Evolutionary conservation across 35 echinoderm and acorn worm genomes (phyloP).

Genomic region (Ophiothrix spiculata): DNA sequence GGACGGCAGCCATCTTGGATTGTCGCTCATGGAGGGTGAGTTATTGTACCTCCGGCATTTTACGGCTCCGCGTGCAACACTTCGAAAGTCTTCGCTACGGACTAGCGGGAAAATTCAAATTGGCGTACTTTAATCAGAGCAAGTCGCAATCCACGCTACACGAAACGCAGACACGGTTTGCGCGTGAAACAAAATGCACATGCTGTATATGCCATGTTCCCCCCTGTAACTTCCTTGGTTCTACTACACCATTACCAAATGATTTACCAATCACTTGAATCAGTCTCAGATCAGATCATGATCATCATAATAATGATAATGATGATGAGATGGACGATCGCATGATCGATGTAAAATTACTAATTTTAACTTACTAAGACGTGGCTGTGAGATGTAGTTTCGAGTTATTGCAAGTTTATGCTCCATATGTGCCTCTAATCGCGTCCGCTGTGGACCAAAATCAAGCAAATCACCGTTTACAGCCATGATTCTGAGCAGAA

Average conservation of each 20-base stretch:
- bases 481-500: not conserved
- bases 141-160: too few relatives aligned
- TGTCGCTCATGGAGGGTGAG: too few relatives aligned
- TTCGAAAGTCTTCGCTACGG: too few relatives aligned
- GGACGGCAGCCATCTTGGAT: too few relatives aligned
- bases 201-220: not conserved
- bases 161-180: too few relatives aligned
- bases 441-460: constrained; percentile 31
- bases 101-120: too few relatives aligned
- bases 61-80: too few relatives aligned
- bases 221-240: not conserved
- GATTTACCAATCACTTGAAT: not conserved
- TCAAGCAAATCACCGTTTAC: not conserved
- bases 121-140: too few relatives aligned
- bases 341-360: not conserved
- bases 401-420: constrained; percentile 85
- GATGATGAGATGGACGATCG: not conserved
- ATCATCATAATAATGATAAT: too few relatives aligned
- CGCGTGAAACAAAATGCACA: too few relatives aligned
- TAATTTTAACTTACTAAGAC: constrained; percentile 80
- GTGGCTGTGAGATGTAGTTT: constrained; percentile 83
- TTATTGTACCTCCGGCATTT: too few relatives aligned
- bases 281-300: not conserved
- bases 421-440: constrained; percentile 72
- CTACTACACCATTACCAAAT: not conserved